Conservation (phyloP, 2,113 vertebrate genomes). For the Xenopus laevis region DNA sequence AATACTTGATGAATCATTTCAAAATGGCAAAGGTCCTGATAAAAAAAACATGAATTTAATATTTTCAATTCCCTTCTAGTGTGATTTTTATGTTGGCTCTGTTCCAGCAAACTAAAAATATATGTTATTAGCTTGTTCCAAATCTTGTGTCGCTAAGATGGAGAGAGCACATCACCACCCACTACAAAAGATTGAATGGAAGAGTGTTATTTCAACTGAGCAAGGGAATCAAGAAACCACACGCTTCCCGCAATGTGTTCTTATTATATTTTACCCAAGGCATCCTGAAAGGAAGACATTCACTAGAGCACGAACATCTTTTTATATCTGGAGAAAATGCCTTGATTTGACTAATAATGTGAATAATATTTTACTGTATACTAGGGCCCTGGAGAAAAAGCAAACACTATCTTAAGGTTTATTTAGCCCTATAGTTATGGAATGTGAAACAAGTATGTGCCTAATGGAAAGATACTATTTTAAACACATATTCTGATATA, state of each 20-base stretch:
- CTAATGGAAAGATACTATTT: not conserved
- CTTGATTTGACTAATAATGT: slow-evolving; percentile 32
- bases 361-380: slow-evolving; percentile 12
- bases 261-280: slow-evolving; percentile 43
- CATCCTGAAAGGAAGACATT: slow-evolving; percentile 37
- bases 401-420: not conserved
- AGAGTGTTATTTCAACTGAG: slow-evolving; percentile 39
- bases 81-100: slow-evolving; percentile 14
- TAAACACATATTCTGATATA: not conserved
- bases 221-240: slow-evolving; percentile 31
- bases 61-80: slow-evolving; percentile 22
- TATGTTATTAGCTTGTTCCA: slow-evolving; percentile 34
- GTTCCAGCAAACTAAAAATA: slow-evolving; percentile 4
- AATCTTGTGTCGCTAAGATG: slow-evolving; percentile 24
- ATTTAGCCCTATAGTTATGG: not conserved
- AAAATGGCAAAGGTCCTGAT: not conserved
- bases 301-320: slow-evolving; percentile 34
- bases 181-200: slow-evolving; percentile 33
- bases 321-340: slow-evolving; percentile 19
- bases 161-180: slow-evolving; percentile 27
- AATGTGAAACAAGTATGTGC: not conserved
- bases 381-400: not conserved
- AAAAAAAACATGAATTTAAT: slow-evolving; percentile 13
- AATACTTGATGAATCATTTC: slow-evolving; percentile 10
- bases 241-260: slow-evolving; percentile 34